A percentile compares a stretch with the other conserved stretches of the same genome.
Evolutionary conservation across 2,888 invertebrate genomes (phyloP).

Genomic region (Dryobota labecula): DNA sequence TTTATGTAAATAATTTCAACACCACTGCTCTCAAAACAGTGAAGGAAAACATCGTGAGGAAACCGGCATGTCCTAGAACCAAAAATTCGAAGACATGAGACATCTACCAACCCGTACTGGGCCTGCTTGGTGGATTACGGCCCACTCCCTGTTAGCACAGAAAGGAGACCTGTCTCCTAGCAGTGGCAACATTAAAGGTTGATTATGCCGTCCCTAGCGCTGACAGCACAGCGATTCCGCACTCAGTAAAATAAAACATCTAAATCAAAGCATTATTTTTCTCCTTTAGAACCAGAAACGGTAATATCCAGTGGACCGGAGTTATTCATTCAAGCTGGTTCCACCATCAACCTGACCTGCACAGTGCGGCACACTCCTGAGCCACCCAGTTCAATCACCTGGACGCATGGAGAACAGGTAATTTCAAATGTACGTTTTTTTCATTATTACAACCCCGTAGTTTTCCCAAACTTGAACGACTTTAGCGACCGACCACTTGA

Average conservation of each 20-base stretch:
- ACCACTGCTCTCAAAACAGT: no score
- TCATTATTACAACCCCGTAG: slow-evolving; percentile 49
- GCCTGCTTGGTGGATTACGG: no score
- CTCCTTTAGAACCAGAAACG: slow-evolving; percentile 93
- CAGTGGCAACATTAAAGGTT: no score
- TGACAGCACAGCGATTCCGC: no score
- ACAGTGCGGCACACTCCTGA: slow-evolving; percentile 95
- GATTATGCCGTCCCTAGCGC: no score
- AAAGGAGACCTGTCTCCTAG: no score
- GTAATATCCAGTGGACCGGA: slow-evolving; percentile 95
- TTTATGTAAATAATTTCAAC: no score
- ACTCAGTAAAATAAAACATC: background rate
- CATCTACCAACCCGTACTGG: no score
- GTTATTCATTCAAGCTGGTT: slow-evolving; percentile 95
- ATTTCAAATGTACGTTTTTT: slow-evolving; percentile 59
- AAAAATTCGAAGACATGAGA: no score
- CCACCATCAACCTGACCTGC: slow-evolving; percentile 97
- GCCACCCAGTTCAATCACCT: slow-evolving; percentile 95
- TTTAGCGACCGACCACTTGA: background rate
- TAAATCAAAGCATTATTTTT: background rate
- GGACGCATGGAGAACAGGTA: slow-evolving; percentile 95
- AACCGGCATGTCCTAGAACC: no score
- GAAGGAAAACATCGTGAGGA: no score
- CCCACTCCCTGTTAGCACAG: no score
- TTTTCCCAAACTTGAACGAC: background rate